Evolutionary conservation across 2,797 vertebrate genomes (phyloP).

Genomic region (Spondyliosoma cantharus): DNA sequence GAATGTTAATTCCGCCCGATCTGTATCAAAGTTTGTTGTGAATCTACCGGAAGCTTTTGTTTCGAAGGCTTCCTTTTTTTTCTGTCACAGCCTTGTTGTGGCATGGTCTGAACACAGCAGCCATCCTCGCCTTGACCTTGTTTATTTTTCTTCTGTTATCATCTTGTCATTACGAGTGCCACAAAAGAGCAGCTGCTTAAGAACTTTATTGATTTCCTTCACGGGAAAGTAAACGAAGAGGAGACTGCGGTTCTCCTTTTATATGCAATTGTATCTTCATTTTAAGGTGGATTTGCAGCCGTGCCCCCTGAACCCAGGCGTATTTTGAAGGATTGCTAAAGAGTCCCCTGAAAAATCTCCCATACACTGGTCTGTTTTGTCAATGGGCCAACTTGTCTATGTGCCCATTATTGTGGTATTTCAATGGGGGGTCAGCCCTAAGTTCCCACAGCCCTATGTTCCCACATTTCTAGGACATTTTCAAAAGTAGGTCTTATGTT

Average conservation of each 20-base stretch:
- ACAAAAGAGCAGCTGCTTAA: neutral
- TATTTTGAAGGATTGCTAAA: neutral
- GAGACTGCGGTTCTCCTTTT: neutral
- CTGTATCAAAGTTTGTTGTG: neutral
- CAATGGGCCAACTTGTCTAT: neutral
- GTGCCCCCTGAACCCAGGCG: neutral
- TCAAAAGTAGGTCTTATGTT: too few relatives aligned
- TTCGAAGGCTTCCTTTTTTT: neutral
- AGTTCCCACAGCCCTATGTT: too few relatives aligned
- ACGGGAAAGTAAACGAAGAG: neutral
- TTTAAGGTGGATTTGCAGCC: slow-evolving; percentile 8
- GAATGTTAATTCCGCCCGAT: neutral
- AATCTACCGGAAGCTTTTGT: neutral
- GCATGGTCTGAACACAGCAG: neutral
- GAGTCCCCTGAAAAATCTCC: neutral
- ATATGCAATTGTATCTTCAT: neutral
- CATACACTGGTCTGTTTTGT: neutral
- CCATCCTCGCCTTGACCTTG: slow-evolving; percentile 3
- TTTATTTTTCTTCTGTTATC: slow-evolving; percentile 1
- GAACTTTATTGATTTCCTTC: slow-evolving; percentile 11
- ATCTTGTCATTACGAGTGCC: slow-evolving; percentile 14
- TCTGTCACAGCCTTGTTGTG: neutral
- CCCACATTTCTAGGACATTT: too few relatives aligned
- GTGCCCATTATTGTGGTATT: neutral
- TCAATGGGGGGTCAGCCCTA: too few relatives aligned